phyloP scores from a whole-genome alignment of 2,797 vertebrate genomes.

The Serranus cabrilla region DNA sequence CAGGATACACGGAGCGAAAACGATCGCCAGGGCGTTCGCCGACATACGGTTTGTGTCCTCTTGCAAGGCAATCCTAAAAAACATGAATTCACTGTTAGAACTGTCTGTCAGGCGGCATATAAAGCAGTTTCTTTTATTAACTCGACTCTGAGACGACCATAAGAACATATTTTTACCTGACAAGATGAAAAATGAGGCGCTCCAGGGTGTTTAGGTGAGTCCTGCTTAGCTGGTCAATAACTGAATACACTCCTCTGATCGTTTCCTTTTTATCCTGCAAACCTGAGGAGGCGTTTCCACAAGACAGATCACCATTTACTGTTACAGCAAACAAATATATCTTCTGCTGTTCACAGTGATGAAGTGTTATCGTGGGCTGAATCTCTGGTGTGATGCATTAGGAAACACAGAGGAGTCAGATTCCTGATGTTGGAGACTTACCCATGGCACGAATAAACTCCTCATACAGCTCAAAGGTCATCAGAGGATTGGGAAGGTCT shows the following conservation, averaged over 20 bases:
- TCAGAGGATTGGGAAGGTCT: slow-evolving; percentile 96
- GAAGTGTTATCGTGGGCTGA: not conserved
- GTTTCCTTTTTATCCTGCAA: slow-evolving; percentile 95
- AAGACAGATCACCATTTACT: slow-evolving; percentile 17
- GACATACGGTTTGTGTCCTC: slow-evolving; percentile 99
- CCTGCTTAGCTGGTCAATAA: slow-evolving; percentile 97
- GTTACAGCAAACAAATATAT: not conserved
- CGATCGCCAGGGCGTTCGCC: slow-evolving; percentile 96
- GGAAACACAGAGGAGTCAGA: not conserved
- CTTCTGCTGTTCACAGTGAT: not conserved
- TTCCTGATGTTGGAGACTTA: slow-evolving; percentile 69
- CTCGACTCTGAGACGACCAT: not conserved
- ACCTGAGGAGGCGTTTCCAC: slow-evolving; percentile 79
- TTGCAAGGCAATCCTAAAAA: slow-evolving; percentile 92
- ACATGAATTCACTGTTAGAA: slow-evolving; percentile 26
- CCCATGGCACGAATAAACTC: slow-evolving; percentile 97
- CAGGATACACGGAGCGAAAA: slow-evolving; percentile 98
- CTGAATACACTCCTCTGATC: slow-evolving; percentile 92
- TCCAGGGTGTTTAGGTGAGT: slow-evolving; percentile 96
- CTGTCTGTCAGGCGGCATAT: not conserved
- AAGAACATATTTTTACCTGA: slow-evolving; percentile 87
- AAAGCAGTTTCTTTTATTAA: not conserved
- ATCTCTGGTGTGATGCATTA: not conserved
- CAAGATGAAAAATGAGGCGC: slow-evolving; percentile 97
- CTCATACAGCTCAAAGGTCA: slow-evolving; percentile 98